Base-by-base conservation (phyloP, 2,113 vertebrate species). In the Mola mola region DNA sequence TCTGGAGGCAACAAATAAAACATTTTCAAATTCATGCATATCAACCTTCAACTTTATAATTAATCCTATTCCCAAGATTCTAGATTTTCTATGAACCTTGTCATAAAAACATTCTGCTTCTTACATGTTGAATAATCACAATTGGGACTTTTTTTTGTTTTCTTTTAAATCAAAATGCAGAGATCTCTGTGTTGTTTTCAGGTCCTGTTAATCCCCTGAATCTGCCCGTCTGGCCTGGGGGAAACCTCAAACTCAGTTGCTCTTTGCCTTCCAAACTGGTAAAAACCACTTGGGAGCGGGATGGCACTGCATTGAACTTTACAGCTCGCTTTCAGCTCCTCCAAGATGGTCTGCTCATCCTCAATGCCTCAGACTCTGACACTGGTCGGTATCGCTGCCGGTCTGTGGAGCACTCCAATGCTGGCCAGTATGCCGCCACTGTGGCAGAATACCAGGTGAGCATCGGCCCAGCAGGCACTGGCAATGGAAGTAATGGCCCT, bases 361-460 rank as follows among this genome's bases (percentile, higher is more conserved):
- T 38, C 37, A 2, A 6, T 15, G 37, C n/a, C 4, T 38, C 37
- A 7, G 7, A 6, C 3, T 38, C 37, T 2, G 37, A 38, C 37
- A 5, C 37, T 17, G 37, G 37, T 17, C 37, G 4, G 37, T 38
- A 38, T 7, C 15, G 15, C 16, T 38, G 37, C 16, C 15, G 8
- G 4, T 38, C 37, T 6, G 37, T 38, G 37, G 37, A 38, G 37
- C 61, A 15, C 40, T 75, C 87, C 58, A 77, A 59, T 60, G 40
- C 63, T 0, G 62, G n/a, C 4, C 1, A 58, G 26, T 89, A 90
- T 44, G 21, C 9, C 1, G 47, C 44, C 43, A 19, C 71, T 1
- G 38, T 82, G 53, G 76, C 60, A 0, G 47, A 50, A 4, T 92
- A 90, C 50, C 38, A 66, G 16, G 76, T 93, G 17, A 63, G 10